phyloP scores from a whole-genome alignment of 2,888 invertebrate genomes.

The Neria commutata region DNA sequence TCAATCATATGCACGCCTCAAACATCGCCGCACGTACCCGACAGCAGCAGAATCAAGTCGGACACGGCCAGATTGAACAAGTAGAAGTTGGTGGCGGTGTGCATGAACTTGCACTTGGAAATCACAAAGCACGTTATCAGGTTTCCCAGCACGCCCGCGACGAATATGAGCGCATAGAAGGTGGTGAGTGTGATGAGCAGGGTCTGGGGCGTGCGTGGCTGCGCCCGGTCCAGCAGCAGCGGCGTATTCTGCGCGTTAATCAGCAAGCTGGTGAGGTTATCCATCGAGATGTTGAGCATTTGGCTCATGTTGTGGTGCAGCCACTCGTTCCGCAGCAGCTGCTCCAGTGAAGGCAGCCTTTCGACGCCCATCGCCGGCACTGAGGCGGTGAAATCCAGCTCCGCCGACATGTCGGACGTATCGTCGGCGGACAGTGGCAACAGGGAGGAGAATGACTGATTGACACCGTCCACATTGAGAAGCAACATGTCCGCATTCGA shows the following conservation, averaged over 20 bases:
- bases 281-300: conserved; percentile 54
- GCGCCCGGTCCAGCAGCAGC: conserved; percentile 6
- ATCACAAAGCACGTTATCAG: conserved; percentile 86
- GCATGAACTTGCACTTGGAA: conserved; percentile 80
- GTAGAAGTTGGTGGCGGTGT: conserved; percentile 81
- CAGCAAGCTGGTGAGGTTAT: conserved; percentile 46
- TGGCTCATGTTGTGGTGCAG: conserved; percentile 55
- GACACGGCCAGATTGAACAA: conserved; percentile 85
- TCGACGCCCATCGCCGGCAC: neutral
- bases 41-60: conserved; percentile 76
- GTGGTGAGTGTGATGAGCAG: conserved; percentile 67
- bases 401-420: neutral
- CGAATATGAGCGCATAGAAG: conserved; percentile 67
- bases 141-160: conserved; percentile 82
- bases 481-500: neutral
- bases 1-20: neutral
- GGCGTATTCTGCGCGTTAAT: conserved; percentile 25
- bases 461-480: neutral
- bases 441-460: conserved; percentile 10
- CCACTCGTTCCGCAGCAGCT: conserved; percentile 50
- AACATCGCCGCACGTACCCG: conserved; percentile 66
- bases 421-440: neutral
- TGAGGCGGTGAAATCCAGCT: neutral
- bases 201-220: conserved; percentile 33
- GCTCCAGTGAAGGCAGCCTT: neutral